Evolutionary conservation across 1,140 invertebrate genomes (phyloP).

Genomic region (Trichoplusia ni): DNA sequence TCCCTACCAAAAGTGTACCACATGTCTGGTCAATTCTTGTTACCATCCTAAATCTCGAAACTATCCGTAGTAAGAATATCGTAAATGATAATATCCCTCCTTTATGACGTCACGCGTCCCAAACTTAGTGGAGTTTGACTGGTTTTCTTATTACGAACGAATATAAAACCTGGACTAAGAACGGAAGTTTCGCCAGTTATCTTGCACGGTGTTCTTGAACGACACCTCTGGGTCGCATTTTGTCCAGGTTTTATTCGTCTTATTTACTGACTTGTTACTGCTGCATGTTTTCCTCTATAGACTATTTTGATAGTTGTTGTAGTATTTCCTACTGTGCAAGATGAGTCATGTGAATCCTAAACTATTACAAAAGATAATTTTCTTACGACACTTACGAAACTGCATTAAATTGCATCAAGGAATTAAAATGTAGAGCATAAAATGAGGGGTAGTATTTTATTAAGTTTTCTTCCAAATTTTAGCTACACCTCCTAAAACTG

Average conservation of each 20-base stretch:
- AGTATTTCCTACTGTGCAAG: too few species aligned
- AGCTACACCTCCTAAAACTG: neutral
- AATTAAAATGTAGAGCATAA: too few species aligned
- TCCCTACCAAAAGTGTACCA: too few species aligned
- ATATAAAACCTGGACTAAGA: slow-evolving; percentile 26
- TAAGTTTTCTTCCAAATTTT: too few species aligned
- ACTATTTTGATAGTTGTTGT: neutral
- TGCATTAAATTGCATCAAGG: too few species aligned
- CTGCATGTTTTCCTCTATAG: slow-evolving; percentile 13
- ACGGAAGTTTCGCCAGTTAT: slow-evolving; percentile 4
- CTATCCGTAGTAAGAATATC: neutral
- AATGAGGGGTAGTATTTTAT: too few species aligned
- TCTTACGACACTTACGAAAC: too few species aligned
- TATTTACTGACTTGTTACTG: slow-evolving; percentile 41
- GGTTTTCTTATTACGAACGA: slow-evolving; percentile 19
- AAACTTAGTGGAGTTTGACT: slow-evolving; percentile 16
- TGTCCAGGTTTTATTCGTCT: slow-evolving; percentile 56
- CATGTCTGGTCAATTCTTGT: too few species aligned
- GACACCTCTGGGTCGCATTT: slow-evolving; percentile 62
- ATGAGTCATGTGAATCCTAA: too few species aligned
- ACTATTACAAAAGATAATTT: too few species aligned
- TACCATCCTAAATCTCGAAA: too few species aligned
- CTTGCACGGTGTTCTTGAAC: slow-evolving; percentile 48
- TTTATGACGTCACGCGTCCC: slow-evolving; percentile 9
- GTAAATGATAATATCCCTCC: slow-evolving; percentile 4